Evolutionary conservation across 2,113 vertebrate species (phyloP), one percentile per base, ranked within the genome.

Genomic region (Delphinapterus leucas): DNA sequence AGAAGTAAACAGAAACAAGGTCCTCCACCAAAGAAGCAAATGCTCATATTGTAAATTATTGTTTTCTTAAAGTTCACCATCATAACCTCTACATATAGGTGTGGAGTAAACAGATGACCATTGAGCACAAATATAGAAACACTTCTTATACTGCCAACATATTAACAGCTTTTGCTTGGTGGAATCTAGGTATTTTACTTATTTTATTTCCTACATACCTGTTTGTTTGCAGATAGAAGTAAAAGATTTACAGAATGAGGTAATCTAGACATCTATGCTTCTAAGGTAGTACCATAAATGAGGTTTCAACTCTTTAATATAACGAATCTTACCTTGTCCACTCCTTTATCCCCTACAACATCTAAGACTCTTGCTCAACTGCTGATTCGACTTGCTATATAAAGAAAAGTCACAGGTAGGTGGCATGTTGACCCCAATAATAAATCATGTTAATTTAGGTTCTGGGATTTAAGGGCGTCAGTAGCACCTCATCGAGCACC

Each of bases 1-100:
- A 77, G 36, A 93, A 87, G 28, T 77, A 76, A 96, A 93, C 15
- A 88, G 33, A 95, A 82, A 28, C 11, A 21, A 96, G 55, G 38
- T 93, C 63, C 13, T 90, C 26, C 6, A 67, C 14, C n/a, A 76
- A 60, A 53, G 26, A 5, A 68, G 33, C 85, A 93, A 71, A 73
- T 86, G 31, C 18, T 92, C 44, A 61, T 33, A 70, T 88, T 77
- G 33, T 60, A 97, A 97, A 71, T 26, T 15, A 94, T 41, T 73
- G 10, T 82, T 96, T 93, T 67, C 86, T 95, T 93, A 28, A 97
- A 84, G 31, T 61, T 96, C 41, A 73, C 15, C 33, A 8, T 74
- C 61, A 49, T 82, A 49, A 25, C 15, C 49, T 88, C 38, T 88
- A 26, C 20, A 55, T 20, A 31, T 33, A 53, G 21, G 1, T 44